Evolutionary conservation across 2,113 vertebrate species (phyloP), one percentile per base, ranked within the genome.

Genomic region (Cyphotilapia sp.): DNA sequence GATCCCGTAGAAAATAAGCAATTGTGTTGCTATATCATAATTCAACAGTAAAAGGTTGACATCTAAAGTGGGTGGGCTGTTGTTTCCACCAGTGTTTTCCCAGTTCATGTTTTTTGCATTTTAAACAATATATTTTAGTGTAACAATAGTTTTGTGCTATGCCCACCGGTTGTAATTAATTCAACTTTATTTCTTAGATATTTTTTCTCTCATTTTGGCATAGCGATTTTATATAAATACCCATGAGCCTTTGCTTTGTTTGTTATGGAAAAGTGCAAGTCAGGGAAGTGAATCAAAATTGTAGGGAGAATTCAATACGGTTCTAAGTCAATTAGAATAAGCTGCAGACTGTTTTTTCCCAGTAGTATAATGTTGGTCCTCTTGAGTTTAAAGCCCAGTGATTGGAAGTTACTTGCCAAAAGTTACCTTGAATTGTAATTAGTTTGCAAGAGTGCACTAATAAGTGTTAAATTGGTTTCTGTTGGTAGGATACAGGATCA

Each of bases 341-440:
- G 45, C 74, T n/a, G 27, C 16, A 78, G 27, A 78, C 27, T 49
- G 45, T 78, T 78, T 78, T 78, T 5, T 16, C 45, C 45, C 45
- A 78, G 45, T 31, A 31, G 42, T 8, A 13, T 49, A 78, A 78
- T n/a, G 45, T n/a, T 31, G 45, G 7, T 47, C 74, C 45, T 78
- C 74, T n/a, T 78, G 74, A 78, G 74, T 78, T 78, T 78, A 49
- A 78, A 78, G 74, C 27, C 45, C 71, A 31, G 27, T 78, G 74
- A 78, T n/a, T 78, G 74, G 45, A n/a, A 49, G 42, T 78, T 78
- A 78, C 74, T 49, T 78, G 16, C 27, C 74, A 78, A 49, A 78
- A 51, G 74, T 78, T 78, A 49, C 16, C 27, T 31, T 13, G 24
- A 78, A 16, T 78, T 78, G 45, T 1, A 51, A 78, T 78, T 49